phyloP scores from a whole-genome alignment of 2,113 vertebrate genomes.

The Centropristis striata region DNA sequence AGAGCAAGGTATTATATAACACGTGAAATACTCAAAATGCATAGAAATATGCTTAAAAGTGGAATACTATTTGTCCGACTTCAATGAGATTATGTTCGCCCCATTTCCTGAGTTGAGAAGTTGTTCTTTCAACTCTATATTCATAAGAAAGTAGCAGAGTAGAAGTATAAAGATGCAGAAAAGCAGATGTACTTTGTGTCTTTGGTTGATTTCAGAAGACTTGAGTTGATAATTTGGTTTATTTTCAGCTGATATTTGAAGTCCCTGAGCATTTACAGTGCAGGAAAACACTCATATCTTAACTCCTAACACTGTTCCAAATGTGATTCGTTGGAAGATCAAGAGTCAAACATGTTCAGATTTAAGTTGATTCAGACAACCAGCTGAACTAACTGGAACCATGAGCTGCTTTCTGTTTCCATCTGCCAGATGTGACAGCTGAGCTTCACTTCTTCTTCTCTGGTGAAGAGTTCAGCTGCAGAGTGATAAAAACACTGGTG shows the following conservation, averaged over 20 bases:
- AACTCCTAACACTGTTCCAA: slow-evolving; percentile 31
- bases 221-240: background rate
- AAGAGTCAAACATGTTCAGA: slow-evolving; percentile 56
- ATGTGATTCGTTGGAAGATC: slow-evolving; percentile 54
- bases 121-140: no score
- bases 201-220: background rate
- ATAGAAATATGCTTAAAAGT: no score
- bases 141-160: no score
- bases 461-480: slow-evolving; percentile 72
- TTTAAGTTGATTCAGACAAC: slow-evolving; percentile 57
- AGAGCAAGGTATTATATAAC: no score
- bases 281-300: slow-evolving; percentile 20
- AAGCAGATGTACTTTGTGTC: background rate
- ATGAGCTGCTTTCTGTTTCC: slow-evolving; percentile 55
- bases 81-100: no score
- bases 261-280: slow-evolving; percentile 1
- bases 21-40: no score
- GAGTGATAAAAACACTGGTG: slow-evolving; percentile 51
- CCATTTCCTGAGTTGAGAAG: no score
- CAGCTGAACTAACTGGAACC: slow-evolving; percentile 51
- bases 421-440: slow-evolving; percentile 70
- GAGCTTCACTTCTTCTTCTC: slow-evolving; percentile 52
- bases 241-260: slow-evolving; percentile 12
- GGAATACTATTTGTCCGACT: no score
- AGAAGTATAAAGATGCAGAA: no score